These are phyloP conservation scores for Chloroclysta siterata DNA, from an alignment of 2,888 invertebrate genomes.

Conservation along the genomic window DNA sequence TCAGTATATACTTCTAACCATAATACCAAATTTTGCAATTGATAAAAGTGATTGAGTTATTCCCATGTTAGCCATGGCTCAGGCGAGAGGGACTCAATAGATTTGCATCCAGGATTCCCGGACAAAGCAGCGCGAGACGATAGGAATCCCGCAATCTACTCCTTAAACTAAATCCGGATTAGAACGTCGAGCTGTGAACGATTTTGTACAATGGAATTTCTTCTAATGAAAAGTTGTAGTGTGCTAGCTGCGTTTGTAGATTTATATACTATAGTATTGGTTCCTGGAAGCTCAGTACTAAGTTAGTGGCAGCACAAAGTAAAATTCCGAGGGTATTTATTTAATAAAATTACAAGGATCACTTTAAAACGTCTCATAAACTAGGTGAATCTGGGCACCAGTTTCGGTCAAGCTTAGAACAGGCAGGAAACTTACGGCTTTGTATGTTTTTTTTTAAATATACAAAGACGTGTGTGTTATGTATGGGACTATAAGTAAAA, in stretches of 20 bases:
- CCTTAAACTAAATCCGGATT: slow-evolving; percentile 66
- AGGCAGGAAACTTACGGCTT: too few species aligned
- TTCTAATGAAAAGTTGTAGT: slow-evolving; percentile 37
- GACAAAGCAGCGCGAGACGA: slow-evolving; percentile 60
- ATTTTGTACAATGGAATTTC: slow-evolving; percentile 55
- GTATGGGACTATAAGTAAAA: too few species aligned
- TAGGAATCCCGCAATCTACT: slow-evolving; percentile 68
- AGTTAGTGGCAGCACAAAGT: too few species aligned
- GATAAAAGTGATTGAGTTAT: slow-evolving; percentile 13
- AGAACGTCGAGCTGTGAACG: slow-evolving; percentile 57
- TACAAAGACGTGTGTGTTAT: too few species aligned
- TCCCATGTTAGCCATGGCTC: neutral
- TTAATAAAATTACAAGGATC: too few species aligned
- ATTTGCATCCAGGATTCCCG: slow-evolving; percentile 70
- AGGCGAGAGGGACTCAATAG: slow-evolving; percentile 61
- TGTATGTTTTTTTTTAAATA: too few species aligned
- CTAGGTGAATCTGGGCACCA: too few species aligned
- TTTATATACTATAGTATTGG: neutral
- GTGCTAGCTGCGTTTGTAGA: slow-evolving; percentile 5
- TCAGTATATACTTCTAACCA: too few species aligned
- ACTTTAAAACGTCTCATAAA: too few species aligned
- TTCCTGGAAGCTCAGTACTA: neutral
- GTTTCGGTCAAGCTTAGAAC: too few species aligned
- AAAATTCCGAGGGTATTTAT: too few species aligned
- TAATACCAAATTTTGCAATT: neutral